These are phyloP conservation scores for Aulostomus chinensis DNA, from an alignment of 2,797 vertebrate species.

Conservation along the genomic window DNA sequence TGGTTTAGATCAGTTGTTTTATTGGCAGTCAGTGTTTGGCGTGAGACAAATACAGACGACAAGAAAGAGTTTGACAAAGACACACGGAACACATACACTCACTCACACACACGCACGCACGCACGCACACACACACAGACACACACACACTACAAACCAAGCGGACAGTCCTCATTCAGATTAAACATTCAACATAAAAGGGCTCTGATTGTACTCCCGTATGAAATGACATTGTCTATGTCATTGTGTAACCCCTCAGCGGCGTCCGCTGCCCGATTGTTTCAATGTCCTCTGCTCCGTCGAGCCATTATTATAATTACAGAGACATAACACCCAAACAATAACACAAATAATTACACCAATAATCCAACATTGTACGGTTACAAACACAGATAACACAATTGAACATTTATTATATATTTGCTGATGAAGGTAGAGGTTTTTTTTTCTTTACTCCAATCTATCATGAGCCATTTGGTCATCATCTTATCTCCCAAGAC, in stretches of 20 bases:
- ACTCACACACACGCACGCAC: no score
- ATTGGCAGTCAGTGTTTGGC: conserved; percentile 71
- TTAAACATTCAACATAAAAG: conserved; percentile 29
- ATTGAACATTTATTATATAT: conserved; percentile 66
- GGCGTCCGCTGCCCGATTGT: conserved; percentile 5
- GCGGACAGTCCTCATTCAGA: conserved; percentile 16
- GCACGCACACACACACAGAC: no score
- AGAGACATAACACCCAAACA: conserved; percentile 62
- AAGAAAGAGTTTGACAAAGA: conserved; percentile 46
- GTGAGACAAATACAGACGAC: conserved; percentile 59
- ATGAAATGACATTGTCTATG: conserved; percentile 24
- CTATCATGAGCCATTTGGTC: conserved; percentile 48
- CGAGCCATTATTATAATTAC: conserved; percentile 50
- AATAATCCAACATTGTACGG: conserved; percentile 51
- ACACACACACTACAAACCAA: conserved; percentile 34
- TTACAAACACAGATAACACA: conserved; percentile 56
- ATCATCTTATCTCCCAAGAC: conserved; percentile 18
- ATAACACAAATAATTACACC: conserved; percentile 60
- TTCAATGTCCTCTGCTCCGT: conserved; percentile 10
- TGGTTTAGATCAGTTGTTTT: conserved; percentile 49
- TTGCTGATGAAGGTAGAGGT: conserved; percentile 18
- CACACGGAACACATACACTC: no score
- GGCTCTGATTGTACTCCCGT: conserved; percentile 8
- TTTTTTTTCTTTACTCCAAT: conserved; percentile 15
- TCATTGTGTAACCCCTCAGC: conserved; percentile 20